A percentile compares a stretch with the other conserved stretches of the same genome.
Conservation (phyloP, 1,140 invertebrate genomes). For the Drosophila guanche region DNA sequence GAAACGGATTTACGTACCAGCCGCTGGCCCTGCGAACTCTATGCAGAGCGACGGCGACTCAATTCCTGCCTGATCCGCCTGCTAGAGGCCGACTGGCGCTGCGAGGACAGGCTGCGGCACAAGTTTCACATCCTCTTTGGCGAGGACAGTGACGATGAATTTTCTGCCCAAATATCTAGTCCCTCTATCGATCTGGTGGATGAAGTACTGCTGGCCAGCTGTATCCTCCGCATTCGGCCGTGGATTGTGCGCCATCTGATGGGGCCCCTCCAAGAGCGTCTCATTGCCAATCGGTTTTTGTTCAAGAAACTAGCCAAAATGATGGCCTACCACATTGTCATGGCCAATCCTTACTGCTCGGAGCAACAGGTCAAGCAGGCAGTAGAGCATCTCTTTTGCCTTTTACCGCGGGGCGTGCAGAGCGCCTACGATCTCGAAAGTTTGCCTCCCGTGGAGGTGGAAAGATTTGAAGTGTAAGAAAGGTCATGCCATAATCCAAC, state of each 20-base stretch:
- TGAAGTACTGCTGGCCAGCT: conserved; percentile 71
- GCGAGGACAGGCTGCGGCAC: conserved; percentile 57
- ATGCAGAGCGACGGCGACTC: conserved; percentile 62
- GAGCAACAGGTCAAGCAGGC: conserved; percentile 61
- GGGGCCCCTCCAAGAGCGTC: conserved; percentile 67
- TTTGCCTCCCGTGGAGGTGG: conserved; percentile 37
- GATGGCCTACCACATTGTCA: conserved; percentile 64
- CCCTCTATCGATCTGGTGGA: conserved; percentile 75
- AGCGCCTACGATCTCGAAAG: conserved; percentile 48
- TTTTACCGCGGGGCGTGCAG: conserved; percentile 55
- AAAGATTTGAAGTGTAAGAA: conserved; percentile 27
- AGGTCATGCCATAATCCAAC: too few species aligned
- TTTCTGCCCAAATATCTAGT: conserved; percentile 64
- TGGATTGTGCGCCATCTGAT: conserved; percentile 79
- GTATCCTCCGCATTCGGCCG: conserved; percentile 72
- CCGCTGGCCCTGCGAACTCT: conserved; percentile 81
- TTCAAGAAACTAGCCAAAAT: conserved; percentile 78
- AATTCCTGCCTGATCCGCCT: conserved; percentile 51
- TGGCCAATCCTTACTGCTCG: conserved; percentile 75
- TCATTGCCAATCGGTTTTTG: conserved; percentile 77
- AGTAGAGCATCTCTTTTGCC: conserved; percentile 69
- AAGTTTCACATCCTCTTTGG: conserved; percentile 71
- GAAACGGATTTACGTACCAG: conserved; percentile 60
- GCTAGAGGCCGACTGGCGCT: conserved; percentile 72
- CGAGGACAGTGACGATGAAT: conserved; percentile 78